Evolutionary conservation across 2,113 vertebrate species (phyloP).

Genomic region (Steatornis caripensis): DNA sequence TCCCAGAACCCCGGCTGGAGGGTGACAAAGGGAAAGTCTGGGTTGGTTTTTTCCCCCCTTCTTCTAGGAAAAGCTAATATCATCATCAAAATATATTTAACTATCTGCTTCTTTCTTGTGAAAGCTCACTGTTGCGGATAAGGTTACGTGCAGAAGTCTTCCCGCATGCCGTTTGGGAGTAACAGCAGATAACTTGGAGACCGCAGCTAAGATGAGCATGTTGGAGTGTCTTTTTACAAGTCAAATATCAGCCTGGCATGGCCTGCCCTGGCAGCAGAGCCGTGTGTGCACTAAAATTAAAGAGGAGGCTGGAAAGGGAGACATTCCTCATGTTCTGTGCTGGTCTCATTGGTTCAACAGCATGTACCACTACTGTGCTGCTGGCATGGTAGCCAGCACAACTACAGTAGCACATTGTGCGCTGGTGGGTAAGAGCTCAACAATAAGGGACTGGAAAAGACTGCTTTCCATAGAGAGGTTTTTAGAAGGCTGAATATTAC

Average conservation of each 20-base stretch:
- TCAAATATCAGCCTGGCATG: constrained; percentile 32
- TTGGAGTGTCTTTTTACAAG: constrained; percentile 49
- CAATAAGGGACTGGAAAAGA: background rate
- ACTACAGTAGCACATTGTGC: background rate
- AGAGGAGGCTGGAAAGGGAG: constrained; percentile 48
- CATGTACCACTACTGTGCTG: background rate
- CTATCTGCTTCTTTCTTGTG: background rate
- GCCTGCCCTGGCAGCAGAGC: constrained; percentile 33
- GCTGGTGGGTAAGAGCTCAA: background rate
- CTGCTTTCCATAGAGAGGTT: background rate
- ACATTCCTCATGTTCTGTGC: constrained; percentile 1
- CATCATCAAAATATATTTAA: background rate
- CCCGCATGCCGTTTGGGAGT: background rate
- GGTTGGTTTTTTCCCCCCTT: background rate
- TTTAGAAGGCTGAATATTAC: constrained; percentile 25
- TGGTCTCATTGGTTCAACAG: background rate
- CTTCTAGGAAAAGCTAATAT: background rate
- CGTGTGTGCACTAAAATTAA: background rate
- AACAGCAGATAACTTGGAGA: background rate
- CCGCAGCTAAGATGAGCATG: background rate
- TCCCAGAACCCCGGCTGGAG: background rate
- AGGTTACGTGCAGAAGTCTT: background rate
- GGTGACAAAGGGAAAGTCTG: background rate
- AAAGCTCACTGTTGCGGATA: background rate
- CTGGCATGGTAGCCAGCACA: background rate